Conservation (phyloP, 2,888 invertebrate genomes). For the Celastrina argiolus region DNA sequence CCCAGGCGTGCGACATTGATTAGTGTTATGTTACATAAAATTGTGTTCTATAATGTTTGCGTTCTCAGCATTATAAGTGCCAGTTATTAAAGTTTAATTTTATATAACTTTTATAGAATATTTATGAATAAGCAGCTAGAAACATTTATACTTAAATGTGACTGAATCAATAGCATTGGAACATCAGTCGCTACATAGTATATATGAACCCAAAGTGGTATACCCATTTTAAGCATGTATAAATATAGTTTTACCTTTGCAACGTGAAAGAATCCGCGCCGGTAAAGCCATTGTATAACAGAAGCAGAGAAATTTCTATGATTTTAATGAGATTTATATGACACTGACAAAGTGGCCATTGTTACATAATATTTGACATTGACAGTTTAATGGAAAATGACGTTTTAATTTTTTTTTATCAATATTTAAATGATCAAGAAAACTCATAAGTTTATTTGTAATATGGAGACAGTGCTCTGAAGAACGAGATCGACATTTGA, state of each 20-base stretch:
- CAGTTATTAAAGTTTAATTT: background rate
- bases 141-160: background rate
- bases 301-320: constrained; percentile 42
- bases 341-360: constrained; percentile 66
- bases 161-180: background rate
- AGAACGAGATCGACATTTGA: too few species aligned
- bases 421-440: too few species aligned
- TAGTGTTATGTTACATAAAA: constrained; percentile 15
- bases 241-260: constrained; percentile 69
- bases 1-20: constrained; percentile 54
- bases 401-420: background rate
- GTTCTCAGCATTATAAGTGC: background rate
- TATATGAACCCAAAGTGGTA: background rate
- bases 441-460: too few species aligned
- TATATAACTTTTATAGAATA: background rate
- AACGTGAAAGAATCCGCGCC: constrained; percentile 75
- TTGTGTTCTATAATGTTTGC: background rate
- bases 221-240: background rate
- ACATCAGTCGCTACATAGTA: background rate
- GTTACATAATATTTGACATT: constrained; percentile 47
- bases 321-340: constrained; percentile 54
- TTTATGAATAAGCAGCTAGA: background rate
- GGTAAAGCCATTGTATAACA: constrained; percentile 76
- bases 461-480: too few species aligned
- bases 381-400: background rate